Percentiles rank a stretch among this genome's conserved stretches.
phyloP scores from a whole-genome alignment of 2,113 vertebrate genomes.

The Dolichotis patagonum region DNA sequence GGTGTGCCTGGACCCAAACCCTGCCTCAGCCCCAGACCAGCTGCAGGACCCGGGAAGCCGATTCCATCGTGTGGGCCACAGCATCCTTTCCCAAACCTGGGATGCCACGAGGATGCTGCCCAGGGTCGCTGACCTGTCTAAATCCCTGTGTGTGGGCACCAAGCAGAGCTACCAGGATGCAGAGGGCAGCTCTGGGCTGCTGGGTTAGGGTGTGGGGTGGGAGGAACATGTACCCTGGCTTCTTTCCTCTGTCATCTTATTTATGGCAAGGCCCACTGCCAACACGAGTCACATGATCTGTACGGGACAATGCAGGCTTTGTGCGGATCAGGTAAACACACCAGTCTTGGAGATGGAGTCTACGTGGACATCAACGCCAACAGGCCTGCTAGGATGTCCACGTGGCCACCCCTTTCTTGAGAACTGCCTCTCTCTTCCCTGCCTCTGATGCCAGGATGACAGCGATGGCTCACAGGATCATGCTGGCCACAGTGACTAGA shows the following conservation, averaged over 20 bases:
- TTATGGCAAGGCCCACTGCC: background rate
- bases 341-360: background rate
- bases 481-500: background rate
- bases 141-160: fast-evolving
- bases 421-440: background rate
- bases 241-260: background rate
- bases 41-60: too few species aligned
- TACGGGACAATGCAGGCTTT: background rate
- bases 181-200: background rate
- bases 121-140: background rate
- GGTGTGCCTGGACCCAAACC: background rate
- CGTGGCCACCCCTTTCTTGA: background rate
- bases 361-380: too few species aligned
- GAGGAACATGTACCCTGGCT: background rate
- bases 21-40: too few species aligned
- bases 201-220: fast-evolving
- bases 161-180: too few species aligned
- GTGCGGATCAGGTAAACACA: background rate
- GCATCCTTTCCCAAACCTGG: background rate
- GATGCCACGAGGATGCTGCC: background rate
- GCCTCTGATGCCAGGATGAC: too few species aligned
- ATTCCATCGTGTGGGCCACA: background rate
- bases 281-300: background rate
- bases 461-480: fast-evolving
- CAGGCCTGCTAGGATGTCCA: background rate